Evolutionary conservation across 2,113 vertebrate genomes (phyloP).

Genomic region (Setophaga petechia): DNA sequence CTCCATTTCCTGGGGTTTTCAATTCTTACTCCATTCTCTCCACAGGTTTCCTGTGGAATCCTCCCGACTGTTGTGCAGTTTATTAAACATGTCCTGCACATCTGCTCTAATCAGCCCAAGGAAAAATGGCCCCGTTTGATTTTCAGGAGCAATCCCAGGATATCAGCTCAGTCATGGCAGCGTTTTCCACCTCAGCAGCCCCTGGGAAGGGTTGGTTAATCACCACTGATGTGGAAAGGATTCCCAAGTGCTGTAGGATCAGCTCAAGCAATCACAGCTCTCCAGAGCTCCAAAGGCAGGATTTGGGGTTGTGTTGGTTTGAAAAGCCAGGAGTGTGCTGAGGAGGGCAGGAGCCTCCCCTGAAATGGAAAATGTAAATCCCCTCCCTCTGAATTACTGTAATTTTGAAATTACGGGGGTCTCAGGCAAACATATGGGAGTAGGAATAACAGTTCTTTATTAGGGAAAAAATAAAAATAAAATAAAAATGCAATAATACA

Average conservation of each 20-base stretch:
- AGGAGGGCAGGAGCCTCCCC: neutral
- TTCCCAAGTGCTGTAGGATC: neutral
- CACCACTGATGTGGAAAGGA: neutral
- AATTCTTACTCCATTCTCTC: neutral
- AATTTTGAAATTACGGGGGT: neutral
- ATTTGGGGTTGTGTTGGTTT: neutral
- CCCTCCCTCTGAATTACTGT: neutral
- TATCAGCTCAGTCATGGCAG: neutral
- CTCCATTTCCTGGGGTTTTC: neutral
- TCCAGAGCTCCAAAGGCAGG: neutral
- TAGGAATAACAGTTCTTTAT: neutral
- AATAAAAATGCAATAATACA: neutral
- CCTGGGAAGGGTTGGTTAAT: neutral
- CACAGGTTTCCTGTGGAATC: neutral
- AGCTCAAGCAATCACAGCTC: neutral
- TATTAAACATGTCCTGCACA: conserved; percentile 18
- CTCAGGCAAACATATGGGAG: neutral
- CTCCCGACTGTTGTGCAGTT: neutral
- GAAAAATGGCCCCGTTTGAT: neutral
- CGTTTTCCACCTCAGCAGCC: neutral
- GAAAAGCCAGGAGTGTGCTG: neutral
- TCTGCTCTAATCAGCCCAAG: neutral
- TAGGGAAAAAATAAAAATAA: neutral
- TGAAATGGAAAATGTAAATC: neutral
- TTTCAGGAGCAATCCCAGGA: neutral